Conservation (phyloP, 1,140 invertebrate genomes). For the Centruroides vittatus region DNA sequence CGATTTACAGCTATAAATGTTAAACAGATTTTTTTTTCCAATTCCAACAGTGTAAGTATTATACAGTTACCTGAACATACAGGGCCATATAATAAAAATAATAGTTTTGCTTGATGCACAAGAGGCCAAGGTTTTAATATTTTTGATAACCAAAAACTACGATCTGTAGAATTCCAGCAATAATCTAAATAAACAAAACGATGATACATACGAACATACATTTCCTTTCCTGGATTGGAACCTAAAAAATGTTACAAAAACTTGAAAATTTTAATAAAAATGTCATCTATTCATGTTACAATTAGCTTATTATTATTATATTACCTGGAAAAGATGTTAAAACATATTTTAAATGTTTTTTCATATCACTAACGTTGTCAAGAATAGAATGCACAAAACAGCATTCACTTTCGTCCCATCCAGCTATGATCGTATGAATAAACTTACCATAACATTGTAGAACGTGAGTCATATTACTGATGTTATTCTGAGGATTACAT, state of each 20-base stretch:
- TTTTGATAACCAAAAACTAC: background rate
- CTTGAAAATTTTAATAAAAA: too few relatives aligned
- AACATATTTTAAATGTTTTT: background rate
- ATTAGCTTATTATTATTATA: too few relatives aligned
- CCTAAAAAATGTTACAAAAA: background rate
- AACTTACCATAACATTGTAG: background rate
- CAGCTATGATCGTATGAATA: background rate
- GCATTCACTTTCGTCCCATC: conserved; percentile 1
- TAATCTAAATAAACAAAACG: background rate
- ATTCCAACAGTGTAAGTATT: too few relatives aligned
- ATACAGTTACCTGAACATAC: too few relatives aligned
- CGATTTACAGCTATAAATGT: background rate
- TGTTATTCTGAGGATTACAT: background rate
- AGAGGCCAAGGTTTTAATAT: background rate
- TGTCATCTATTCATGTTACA: too few relatives aligned
- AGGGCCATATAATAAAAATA: background rate
- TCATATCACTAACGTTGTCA: background rate
- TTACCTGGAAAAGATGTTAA: background rate
- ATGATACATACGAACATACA: background rate
- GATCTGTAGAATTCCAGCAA: background rate
- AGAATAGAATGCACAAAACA: background rate
- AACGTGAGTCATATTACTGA: background rate
- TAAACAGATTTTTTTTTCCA: too few relatives aligned
- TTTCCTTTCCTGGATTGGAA: background rate
- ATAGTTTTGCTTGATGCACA: background rate